Conservation (phyloP, 2,797 vertebrate genomes). For the Aselliscus stoliczkanus region DNA sequence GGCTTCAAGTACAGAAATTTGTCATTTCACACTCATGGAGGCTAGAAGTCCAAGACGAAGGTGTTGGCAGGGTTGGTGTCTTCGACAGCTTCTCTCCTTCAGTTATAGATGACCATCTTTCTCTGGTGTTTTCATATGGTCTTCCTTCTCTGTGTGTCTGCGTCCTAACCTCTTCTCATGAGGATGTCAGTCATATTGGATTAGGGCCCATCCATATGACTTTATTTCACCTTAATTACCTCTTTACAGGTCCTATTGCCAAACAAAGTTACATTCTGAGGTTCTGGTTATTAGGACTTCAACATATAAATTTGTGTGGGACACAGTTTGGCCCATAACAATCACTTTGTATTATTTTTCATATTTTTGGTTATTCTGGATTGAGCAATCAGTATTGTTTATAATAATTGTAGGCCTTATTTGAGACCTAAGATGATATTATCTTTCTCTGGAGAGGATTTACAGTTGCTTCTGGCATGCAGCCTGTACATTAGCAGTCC, state of each 20-base stretch:
- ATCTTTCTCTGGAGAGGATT: not conserved
- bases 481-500: not conserved
- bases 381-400: not conserved
- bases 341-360: not conserved
- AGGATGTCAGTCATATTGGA: not conserved
- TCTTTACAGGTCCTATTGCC: not conserved
- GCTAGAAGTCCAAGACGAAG: not conserved
- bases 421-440: not conserved
- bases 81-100: not conserved
- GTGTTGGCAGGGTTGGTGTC: not conserved
- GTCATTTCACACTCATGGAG: not conserved
- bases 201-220: not conserved
- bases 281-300: not conserved
- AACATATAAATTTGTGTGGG: not conserved
- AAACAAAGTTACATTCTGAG: not conserved
- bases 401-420: not conserved
- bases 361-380: not conserved
- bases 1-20: not conserved
- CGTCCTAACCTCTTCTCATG: not conserved
- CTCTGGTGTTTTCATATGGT: not conserved
- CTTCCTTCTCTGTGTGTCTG: not conserved
- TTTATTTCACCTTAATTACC: not conserved
- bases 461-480: not conserved
- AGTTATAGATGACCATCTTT: not conserved
- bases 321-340: not conserved